Evolutionary conservation across 2,888 invertebrate genomes (phyloP).

Genomic region (Lasius fuliginosus): DNA sequence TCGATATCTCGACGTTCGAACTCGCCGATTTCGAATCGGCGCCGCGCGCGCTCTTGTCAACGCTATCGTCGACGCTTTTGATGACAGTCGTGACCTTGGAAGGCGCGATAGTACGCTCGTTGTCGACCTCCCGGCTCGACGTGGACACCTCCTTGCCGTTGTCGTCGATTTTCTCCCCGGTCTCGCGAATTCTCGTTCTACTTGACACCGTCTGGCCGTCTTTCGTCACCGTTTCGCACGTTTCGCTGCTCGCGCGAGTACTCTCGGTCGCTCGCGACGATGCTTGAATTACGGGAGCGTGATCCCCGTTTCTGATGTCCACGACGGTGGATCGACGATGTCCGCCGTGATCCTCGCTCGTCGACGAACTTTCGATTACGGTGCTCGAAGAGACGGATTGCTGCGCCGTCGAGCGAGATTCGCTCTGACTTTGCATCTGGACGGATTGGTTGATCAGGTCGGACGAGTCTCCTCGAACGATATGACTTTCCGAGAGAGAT

Average conservation of each 20-base stretch:
- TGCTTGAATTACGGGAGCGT: slow-evolving; percentile 46
- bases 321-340: slow-evolving; percentile 27
- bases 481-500: background rate
- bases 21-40: slow-evolving; percentile 20
- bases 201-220: slow-evolving; percentile 78
- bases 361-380: slow-evolving; percentile 67
- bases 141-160: slow-evolving; percentile 78
- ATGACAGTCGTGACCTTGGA: slow-evolving; percentile 54
- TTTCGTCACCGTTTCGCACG: slow-evolving; percentile 73
- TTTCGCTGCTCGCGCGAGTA: slow-evolving; percentile 72
- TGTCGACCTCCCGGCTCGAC: slow-evolving; percentile 76
- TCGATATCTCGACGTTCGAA: slow-evolving; percentile 21
- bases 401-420: slow-evolving; percentile 65
- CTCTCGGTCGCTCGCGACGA: slow-evolving; percentile 74
- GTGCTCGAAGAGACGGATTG: slow-evolving; percentile 67
- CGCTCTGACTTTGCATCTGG: slow-evolving; percentile 59
- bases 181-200: slow-evolving; percentile 74
- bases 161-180: slow-evolving; percentile 76
- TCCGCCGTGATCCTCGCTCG: slow-evolving; percentile 61
- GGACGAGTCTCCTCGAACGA: slow-evolving; percentile 12
- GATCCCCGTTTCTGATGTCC: slow-evolving; percentile 29
- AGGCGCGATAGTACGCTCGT: slow-evolving; percentile 72
- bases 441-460: slow-evolving; percentile 28
- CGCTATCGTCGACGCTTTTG: slow-evolving; percentile 62
- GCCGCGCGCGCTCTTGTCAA: slow-evolving; percentile 26